Conservation (phyloP, 2,113 vertebrate species). For the Microcebus ravelobensis region DNA sequence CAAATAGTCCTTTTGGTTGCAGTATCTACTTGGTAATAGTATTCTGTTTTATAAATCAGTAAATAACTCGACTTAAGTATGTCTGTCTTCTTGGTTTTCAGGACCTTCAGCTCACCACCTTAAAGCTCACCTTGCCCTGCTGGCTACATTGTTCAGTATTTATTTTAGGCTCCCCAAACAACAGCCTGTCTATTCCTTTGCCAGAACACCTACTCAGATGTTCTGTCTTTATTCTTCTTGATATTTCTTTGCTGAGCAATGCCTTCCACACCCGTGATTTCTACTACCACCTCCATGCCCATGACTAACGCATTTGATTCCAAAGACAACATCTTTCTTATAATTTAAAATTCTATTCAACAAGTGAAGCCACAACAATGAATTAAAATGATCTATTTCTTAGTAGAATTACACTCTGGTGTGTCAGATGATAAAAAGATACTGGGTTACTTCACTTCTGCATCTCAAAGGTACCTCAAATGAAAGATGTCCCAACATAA, state of each 20-base stretch:
- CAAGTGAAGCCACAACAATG: background rate
- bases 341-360: background rate
- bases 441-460: background rate
- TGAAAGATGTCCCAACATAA: background rate
- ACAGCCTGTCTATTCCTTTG: background rate
- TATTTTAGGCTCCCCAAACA: background rate
- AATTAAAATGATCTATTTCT: background rate
- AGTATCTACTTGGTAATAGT: background rate
- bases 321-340: background rate
- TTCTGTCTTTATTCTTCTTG: slow-evolving; percentile 25
- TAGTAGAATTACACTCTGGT: background rate
- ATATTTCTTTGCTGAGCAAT: background rate
- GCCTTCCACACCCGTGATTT: background rate
- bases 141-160: background rate
- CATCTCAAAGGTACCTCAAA: slow-evolving; percentile 15
- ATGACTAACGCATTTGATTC: background rate
- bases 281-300: background rate
- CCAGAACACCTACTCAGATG: background rate
- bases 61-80: background rate
- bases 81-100: background rate
- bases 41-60: background rate
- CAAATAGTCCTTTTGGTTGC: background rate
- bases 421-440: background rate
- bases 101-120: background rate
- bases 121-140: background rate